These are phyloP conservation scores for Oreochromis spilurus DNA, from an alignment of 2,113 vertebrate genomes.

Conservation along the genomic window DNA sequence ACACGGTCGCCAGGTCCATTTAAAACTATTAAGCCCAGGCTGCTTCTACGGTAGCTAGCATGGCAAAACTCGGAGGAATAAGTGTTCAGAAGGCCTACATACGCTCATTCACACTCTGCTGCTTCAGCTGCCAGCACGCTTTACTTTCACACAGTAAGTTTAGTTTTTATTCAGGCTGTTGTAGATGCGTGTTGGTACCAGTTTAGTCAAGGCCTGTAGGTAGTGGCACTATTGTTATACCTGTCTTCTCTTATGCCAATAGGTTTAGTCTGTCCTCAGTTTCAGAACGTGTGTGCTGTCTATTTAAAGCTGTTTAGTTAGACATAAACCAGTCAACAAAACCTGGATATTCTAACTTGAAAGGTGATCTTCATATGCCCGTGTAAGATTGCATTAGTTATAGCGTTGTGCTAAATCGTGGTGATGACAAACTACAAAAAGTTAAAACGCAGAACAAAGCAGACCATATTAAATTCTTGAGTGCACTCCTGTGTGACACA, in stretches of 20 bases:
- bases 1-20: background rate
- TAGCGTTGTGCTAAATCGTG: background rate
- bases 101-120: background rate
- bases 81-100: background rate
- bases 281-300: background rate
- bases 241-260: background rate
- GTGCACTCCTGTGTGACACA: background rate
- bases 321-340: background rate
- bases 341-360: background rate
- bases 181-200: background rate
- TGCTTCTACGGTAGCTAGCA: constrained; percentile 24
- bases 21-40: background rate
- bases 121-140: no score
- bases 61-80: background rate
- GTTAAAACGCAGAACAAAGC: background rate
- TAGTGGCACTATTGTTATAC: background rate
- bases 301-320: background rate
- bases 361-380: background rate
- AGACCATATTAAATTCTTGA: background rate
- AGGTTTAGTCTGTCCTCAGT: background rate
- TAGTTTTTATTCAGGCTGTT: background rate
- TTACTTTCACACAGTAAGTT: background rate
- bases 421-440: background rate
- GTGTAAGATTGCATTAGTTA: background rate
- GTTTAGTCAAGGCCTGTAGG: background rate